These are phyloP conservation scores for Aspidoscelis tigris DNA, from an alignment of 2,113 vertebrate genomes.

Conservation along the genomic window DNA sequence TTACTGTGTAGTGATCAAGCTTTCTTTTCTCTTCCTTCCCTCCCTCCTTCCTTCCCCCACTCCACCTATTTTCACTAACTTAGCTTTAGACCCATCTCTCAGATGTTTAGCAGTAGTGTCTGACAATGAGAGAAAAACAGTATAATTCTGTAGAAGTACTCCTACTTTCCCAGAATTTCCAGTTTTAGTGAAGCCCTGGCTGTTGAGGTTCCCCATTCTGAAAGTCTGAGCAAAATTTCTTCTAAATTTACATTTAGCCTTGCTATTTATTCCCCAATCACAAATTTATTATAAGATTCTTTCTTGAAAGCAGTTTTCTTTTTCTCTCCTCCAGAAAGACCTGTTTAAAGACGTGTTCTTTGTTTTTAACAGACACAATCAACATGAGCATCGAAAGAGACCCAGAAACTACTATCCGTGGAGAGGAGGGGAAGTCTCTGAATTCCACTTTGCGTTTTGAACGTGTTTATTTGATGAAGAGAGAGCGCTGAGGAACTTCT, in stretches of 20 bases:
- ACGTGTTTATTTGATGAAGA: slow-evolving; percentile 57
- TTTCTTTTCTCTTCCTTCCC: too few species aligned
- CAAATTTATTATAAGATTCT: not conserved
- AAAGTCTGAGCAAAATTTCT: not conserved
- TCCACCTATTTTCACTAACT: too few species aligned
- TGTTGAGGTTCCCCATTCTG: not conserved
- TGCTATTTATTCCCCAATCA: not conserved
- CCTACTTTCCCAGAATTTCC: not conserved
- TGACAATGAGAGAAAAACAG: too few species aligned
- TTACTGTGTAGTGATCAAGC: not conserved
- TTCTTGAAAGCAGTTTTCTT: not conserved
- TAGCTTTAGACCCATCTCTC: too few species aligned
- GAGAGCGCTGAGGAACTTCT: slow-evolving; percentile 34
- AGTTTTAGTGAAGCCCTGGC: not conserved
- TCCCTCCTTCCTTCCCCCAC: too few species aligned
- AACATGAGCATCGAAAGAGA: slow-evolving; percentile 55
- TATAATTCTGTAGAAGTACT: too few species aligned
- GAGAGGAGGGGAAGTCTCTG: slow-evolving; percentile 40
- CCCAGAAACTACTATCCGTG: slow-evolving; percentile 20
- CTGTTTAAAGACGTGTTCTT: slow-evolving; percentile 38
- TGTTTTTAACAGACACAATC: slow-evolving; percentile 66
- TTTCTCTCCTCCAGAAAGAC: too few species aligned
- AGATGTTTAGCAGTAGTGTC: not conserved
- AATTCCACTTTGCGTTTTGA: slow-evolving; percentile 41
- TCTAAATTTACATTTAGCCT: not conserved